Base-by-base conservation (phyloP, 1,140 invertebrate genomes). In the Drosophila quadrilineata region DNA sequence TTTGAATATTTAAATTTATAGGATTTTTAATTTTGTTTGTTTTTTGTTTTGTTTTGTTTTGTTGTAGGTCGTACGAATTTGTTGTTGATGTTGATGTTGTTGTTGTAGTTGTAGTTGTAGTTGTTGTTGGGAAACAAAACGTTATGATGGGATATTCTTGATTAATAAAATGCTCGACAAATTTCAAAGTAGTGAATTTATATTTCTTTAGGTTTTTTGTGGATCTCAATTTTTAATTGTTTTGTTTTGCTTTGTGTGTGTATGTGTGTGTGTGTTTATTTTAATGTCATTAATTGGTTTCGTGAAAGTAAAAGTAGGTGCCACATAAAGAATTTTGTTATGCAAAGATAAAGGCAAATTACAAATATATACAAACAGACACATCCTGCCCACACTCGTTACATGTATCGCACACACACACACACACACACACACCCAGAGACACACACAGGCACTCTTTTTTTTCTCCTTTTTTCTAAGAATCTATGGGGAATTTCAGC, bases 71-170 rank as follows among this genome's bases (percentile, higher is more conserved):
- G 46, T 49, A 49, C 46, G 35, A 31, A 10, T n/a, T 43, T 54
- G 50, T 75, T 40, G 58, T 29, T 54, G 35, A 40, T 28, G 35
- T 40, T 21, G 24, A 72, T 52, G 31, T 79, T 49, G 41, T 66
- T 22, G 35, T 73, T 50, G 49, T 79, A 56, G 70, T 77, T 53
- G 54, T 79, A 56, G 52, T 75, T 57, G 71, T 80, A 68, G 71
- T 79, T 56, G 49, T 79, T 80, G 57, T 82, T 75, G 71, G 71
- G 72, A 82, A 82, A 76, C 76, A 73, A 82, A 82, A 82, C 66
- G 76, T 76, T 76, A 74, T 73, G 73, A 82, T 80, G 76, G 82
- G 63, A 80, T n/a, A n/a, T 80, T 69, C 29, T 82, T 72, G 76
- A 80, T 80, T 80, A 80, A 80, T 80, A 75, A 82, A 60, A 80